Evolutionary conservation across 2,797 vertebrate species (phyloP), one percentile per base, ranked within the genome.

Genomic region (Paratrypauchen microcephalus): DNA sequence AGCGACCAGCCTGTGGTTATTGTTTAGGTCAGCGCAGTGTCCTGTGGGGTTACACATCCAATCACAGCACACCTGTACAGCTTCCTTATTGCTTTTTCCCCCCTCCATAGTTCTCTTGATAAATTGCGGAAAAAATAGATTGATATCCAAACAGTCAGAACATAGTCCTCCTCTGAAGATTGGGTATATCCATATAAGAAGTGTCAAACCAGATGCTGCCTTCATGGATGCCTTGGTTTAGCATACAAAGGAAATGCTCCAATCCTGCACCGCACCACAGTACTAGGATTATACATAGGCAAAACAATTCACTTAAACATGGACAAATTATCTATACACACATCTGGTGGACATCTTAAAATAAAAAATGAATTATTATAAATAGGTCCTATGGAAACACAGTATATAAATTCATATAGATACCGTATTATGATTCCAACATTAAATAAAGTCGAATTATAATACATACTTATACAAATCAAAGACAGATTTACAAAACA

Each of bases 31-130:
- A 71, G 78, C 68, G 63, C 73, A 85, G 70, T 75, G 84, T 89
- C 84, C 81, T 15, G 26, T 71, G 79, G 69, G 65, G 62, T 48
- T 58, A 74, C 84, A 69, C 63, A 78, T 74, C 78, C 84, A 76
- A 74, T 83, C 83, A 85, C 86, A 87, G 70, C 83, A 75, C 72
- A 87, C 80, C 78, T 81, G 74, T 84, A 89, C 84, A 91, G 72
- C 76, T 85, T 80, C 85, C 80, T 94, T 94, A 94, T 94, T 94
- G 93, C 94, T 93, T 88, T 86, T 79, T 74, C 71, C 39, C 41
- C 41, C 41, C 74, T 68, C 77, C 68, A 70, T 65, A 74, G 75
- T 81, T 82, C 78, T 81, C 47, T 15, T 84, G 83, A 82, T 83
- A 78, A 89, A 89, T 23, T 77, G 82, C 87, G 89, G 87, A 87